Evolutionary conservation across 2,888 invertebrate species (phyloP), one percentile per base, ranked within the genome.

Genomic region (Dasypogon diadema): DNA sequence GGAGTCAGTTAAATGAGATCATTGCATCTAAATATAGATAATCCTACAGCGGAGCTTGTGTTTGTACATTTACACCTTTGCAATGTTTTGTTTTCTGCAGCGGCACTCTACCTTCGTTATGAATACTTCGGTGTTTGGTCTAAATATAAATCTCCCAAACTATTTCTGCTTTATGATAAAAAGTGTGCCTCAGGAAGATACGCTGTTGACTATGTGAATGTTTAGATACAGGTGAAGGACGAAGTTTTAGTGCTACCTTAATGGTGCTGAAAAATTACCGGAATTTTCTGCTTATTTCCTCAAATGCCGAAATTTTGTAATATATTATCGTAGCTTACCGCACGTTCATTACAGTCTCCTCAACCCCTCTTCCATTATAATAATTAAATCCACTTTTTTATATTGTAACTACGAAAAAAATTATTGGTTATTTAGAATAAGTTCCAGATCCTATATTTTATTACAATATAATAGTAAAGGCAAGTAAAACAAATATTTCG

Each of bases 1-100:
- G 54, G 54, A 70, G 73, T 46, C 42, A 73, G 46, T 73, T 56
- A 65, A 77, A 77, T 77, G 77, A 77, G 77, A 77, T 77, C 77
- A 77, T 72, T 75, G 77, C 75, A 68, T 75, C 75, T 77, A 77
- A 77, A 77, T 75, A 72, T 77, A 74, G 54, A 30, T 34, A 73
- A 42, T 56, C 34, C 24, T 10, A 37, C 12, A 22, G 42, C 37
- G 54, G 70, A 34, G 54, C n/a, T n/a, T 70, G 54, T 54, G 54
- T 34, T 51, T 24, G 14, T 51, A 46, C 30, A 30, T 34, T 54
- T 54, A 70, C 70, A 70, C 70, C 70, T 70, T 70, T 24, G 26
- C 24, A 26, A 34, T 54, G 70, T 70, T 70, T 70, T 54, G 70
- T 70, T 51, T 70, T 22, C 54, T 34, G 21, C 34, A 16, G 10